Percentiles rank a stretch among this genome's conserved stretches.
These are phyloP conservation scores for Latheticus oryzae DNA, from an alignment of 2,888 invertebrate species.

Conservation along the genomic window DNA sequence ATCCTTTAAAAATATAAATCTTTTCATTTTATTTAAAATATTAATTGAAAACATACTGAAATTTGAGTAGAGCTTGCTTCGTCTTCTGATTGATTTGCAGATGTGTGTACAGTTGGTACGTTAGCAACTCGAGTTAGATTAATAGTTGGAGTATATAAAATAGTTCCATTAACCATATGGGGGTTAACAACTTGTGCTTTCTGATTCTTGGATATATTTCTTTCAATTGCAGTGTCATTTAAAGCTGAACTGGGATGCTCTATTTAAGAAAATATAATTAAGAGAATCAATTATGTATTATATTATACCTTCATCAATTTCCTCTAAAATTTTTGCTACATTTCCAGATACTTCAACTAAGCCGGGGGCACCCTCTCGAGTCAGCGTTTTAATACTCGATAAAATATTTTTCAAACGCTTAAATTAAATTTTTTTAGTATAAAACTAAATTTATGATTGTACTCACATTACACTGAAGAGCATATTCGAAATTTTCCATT, in stretches of 20 bases:
- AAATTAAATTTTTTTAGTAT: too few species aligned
- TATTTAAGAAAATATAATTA: not conserved
- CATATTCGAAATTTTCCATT: slow-evolving; percentile 24
- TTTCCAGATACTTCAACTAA: slow-evolving; percentile 3
- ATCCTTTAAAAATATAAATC: too few species aligned
- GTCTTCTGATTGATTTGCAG: too few species aligned
- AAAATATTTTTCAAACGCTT: slow-evolving; percentile 19
- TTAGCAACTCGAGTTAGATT: slow-evolving; percentile 16
- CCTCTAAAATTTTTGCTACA: slow-evolving; percentile 7
- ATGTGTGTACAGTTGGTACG: not conserved
- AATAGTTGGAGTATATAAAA: slow-evolving; percentile 23
- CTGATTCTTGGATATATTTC: not conserved
- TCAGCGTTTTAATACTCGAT: not conserved
- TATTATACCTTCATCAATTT: not conserved
- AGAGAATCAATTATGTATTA: not conserved
- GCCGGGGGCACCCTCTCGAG: not conserved
- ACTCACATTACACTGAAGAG: slow-evolving; percentile 19
- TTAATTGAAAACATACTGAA: too few species aligned
- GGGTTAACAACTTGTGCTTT: slow-evolving; percentile 27
- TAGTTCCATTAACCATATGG: slow-evolving; percentile 32
- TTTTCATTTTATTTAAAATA: too few species aligned
- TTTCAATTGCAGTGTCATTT: not conserved
- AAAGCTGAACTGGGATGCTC: slow-evolving; percentile 1
- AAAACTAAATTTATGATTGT: not conserved
- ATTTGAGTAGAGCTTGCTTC: too few species aligned